phyloP scores from a whole-genome alignment of 2,797 vertebrate species.

The Knipowitschia caucasica region DNA sequence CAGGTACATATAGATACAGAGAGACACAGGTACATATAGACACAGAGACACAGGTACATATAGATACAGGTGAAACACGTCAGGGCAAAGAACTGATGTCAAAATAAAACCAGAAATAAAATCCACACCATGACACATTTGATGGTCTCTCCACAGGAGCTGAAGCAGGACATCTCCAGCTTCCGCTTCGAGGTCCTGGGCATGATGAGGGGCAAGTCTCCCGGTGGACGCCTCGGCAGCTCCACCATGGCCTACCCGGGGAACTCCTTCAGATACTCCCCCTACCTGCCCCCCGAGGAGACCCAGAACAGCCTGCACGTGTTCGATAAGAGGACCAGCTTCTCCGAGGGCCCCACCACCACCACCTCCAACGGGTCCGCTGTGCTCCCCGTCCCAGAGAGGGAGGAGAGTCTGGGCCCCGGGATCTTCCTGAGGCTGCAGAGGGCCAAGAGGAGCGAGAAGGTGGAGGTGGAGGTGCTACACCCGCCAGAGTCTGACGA shows the following conservation, averaged over 20 bases:
- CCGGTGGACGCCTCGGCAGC: constrained; percentile 59
- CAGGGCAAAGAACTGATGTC: too few relatives aligned
- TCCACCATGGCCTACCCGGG: constrained; percentile 77
- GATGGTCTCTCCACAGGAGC: constrained; percentile 75
- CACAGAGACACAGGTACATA: too few relatives aligned
- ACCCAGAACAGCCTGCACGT: constrained; percentile 73
- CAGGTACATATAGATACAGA: too few relatives aligned
- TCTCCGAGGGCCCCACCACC: constrained; percentile 56
- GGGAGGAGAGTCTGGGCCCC: too few relatives aligned
- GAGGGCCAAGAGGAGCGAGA: constrained; percentile 69
- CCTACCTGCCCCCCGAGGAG: constrained; percentile 61
- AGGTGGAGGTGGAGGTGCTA: constrained; percentile 21
- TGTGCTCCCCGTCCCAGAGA: constrained; percentile 53
- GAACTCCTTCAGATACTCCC: constrained; percentile 71
- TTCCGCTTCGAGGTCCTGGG: constrained; percentile 97
- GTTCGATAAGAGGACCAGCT: constrained; percentile 72
- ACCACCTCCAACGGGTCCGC: constrained; percentile 73
- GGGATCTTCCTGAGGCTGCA: constrained; percentile 66
- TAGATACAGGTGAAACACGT: too few relatives aligned
- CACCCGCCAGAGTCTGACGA: too few relatives aligned
- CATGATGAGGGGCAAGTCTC: constrained; percentile 82
- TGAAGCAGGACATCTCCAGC: constrained; percentile 98
- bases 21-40: too few relatives aligned
- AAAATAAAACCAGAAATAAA: too few relatives aligned
- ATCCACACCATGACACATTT: too few relatives aligned